Evolutionary conservation across 2,113 vertebrate species (phyloP).

Genomic region (Lamprotornis superbus): DNA sequence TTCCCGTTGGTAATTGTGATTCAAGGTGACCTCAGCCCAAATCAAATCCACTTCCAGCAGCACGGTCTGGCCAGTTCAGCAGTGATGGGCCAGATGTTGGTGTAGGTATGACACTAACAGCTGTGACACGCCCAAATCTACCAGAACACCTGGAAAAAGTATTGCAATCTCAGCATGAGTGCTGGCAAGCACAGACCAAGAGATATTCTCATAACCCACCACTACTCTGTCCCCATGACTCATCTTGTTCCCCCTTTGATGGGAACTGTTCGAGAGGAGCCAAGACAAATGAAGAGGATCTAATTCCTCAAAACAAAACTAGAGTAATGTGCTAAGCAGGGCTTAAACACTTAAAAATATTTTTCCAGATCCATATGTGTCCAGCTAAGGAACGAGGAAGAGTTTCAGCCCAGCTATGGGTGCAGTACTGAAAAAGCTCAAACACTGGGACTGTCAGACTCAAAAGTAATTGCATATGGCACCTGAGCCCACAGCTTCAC

Average conservation of each 20-base stretch:
- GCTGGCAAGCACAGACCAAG: not conserved
- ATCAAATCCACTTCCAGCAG: not conserved
- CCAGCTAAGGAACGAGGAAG: not conserved
- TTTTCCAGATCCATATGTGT: not conserved
- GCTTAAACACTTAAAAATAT: not conserved
- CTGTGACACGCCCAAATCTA: not conserved
- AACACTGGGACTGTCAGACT: not conserved
- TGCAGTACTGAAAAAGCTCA: not conserved
- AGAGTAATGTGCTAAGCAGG: not conserved
- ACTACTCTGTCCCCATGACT: not conserved
- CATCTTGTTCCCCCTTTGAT: not conserved
- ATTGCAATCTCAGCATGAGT: not conserved
- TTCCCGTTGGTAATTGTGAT: not conserved
- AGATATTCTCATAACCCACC: not conserved
- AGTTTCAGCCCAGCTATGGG: not conserved
- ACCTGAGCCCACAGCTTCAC: not conserved
- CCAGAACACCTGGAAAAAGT: not conserved
- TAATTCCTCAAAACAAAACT: not conserved
- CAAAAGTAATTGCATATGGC: accelerated
- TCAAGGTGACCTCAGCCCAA: not conserved
- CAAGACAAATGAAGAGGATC: not conserved
- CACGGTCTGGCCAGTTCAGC: not conserved
- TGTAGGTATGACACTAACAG: not conserved
- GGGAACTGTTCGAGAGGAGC: not conserved
- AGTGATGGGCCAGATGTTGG: not conserved